These are phyloP conservation scores for Tetragnatha versicolor DNA, from an alignment of 1,140 invertebrate genomes.

Conservation along the genomic window DNA sequence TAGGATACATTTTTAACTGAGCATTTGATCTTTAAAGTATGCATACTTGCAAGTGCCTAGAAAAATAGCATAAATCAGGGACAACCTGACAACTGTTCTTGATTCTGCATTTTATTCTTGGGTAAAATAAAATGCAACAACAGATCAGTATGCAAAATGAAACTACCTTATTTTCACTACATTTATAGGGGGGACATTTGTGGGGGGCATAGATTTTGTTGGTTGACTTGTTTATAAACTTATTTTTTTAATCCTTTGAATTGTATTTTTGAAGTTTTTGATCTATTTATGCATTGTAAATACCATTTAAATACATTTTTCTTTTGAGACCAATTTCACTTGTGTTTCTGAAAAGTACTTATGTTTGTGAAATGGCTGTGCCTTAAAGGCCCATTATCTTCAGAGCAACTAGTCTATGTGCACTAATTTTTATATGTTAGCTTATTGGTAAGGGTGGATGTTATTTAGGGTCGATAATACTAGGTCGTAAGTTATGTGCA, in stretches of 20 bases:
- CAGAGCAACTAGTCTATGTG: constrained; percentile 55
- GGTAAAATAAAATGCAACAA: background rate
- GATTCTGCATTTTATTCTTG: background rate
- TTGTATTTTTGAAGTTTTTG: constrained; percentile 49
- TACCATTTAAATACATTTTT: constrained; percentile 41
- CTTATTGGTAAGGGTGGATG: constrained; percentile 53
- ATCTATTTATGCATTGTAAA: constrained; percentile 46
- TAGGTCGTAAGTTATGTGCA: constrained; percentile 53
- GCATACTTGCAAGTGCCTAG: too few species aligned
- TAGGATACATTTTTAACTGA: too few species aligned
- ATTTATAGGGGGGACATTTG: constrained; percentile 10
- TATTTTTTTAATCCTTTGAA: constrained; percentile 11
- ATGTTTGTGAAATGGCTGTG: constrained; percentile 53
- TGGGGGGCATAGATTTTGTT: constrained; percentile 22
- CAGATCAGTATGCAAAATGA: background rate
- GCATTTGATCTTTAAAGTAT: too few species aligned
- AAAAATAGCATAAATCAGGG: too few species aligned
- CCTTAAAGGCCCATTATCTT: constrained; percentile 47
- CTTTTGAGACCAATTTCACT: constrained; percentile 42
- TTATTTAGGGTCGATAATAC: constrained; percentile 48
- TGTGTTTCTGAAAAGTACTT: constrained; percentile 52
- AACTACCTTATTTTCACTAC: background rate
- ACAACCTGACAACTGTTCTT: too few species aligned
- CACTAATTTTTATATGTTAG: constrained; percentile 55
- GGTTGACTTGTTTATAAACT: constrained; percentile 22